Evolutionary conservation across 1,140 invertebrate species (phyloP).

Genomic region (Acromyrmex heyeri): DNA sequence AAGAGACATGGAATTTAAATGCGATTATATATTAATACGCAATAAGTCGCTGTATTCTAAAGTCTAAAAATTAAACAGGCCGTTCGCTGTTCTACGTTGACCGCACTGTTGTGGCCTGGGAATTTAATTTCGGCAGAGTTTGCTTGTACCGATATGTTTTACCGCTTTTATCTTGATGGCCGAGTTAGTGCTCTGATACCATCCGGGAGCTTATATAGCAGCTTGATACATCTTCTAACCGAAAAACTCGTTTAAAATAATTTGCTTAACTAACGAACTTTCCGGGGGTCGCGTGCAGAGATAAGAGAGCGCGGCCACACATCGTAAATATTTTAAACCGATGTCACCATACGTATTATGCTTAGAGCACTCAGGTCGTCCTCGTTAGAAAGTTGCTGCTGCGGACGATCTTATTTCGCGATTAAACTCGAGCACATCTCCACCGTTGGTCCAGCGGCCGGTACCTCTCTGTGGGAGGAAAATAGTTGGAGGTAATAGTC

Average conservation of each 20-base stretch:
- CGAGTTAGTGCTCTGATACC: slow-evolving; percentile 3
- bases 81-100: background rate
- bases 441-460: background rate
- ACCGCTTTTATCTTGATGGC: slow-evolving; percentile 49
- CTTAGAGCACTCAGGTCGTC: background rate
- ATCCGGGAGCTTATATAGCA: background rate
- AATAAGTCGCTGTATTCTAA: background rate
- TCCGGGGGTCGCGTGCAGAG: background rate
- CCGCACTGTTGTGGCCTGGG: slow-evolving; percentile 18
- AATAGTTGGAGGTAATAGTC: background rate
- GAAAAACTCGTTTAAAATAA: slow-evolving; percentile 43
- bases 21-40: background rate
- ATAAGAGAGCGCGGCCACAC: slow-evolving; percentile 6
- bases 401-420: slow-evolving; percentile 38
- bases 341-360: background rate
- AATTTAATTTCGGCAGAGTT: slow-evolving; percentile 54
- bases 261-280: slow-evolving; percentile 42
- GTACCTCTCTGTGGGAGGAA: background rate
- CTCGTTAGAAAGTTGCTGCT: slow-evolving; percentile 5
- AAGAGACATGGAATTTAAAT: background rate
- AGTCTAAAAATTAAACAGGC: slow-evolving; percentile 20
- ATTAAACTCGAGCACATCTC: slow-evolving; percentile 13
- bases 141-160: slow-evolving; percentile 45
- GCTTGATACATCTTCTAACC: slow-evolving; percentile 12
- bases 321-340: slow-evolving; percentile 10